phyloP scores from a whole-genome alignment of 2,888 invertebrate genomes.

The Athetis lepigone region DNA sequence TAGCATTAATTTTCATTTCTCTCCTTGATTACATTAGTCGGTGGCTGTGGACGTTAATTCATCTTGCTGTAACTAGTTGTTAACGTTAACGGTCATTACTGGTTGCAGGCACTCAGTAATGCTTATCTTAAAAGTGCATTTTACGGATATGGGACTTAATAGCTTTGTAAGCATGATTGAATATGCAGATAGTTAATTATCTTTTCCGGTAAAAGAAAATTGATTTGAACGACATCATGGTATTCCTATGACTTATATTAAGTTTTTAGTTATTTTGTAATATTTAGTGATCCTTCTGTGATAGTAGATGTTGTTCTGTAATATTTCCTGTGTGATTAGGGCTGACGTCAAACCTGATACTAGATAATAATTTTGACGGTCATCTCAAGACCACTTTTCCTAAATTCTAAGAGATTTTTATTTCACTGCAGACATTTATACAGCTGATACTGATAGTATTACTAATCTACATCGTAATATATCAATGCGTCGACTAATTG shows the following conservation, averaged over 20 bases:
- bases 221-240: neutral
- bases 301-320: too few species aligned
- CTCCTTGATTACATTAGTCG: constrained; percentile 23
- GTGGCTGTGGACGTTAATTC: constrained; percentile 21
- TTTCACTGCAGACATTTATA: neutral
- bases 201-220: constrained; percentile 1
- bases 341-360: too few species aligned
- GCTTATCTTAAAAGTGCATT: constrained; percentile 10
- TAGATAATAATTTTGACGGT: too few species aligned
- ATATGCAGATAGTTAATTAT: constrained; percentile 23
- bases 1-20: constrained; percentile 49
- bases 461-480: constrained; percentile 29
- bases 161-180: constrained; percentile 5
- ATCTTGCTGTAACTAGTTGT: constrained; percentile 18
- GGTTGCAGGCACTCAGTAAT: constrained; percentile 5
- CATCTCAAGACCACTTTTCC: too few species aligned
- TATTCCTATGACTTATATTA: neutral
- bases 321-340: too few species aligned
- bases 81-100: constrained; percentile 25
- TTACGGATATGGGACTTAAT: constrained; percentile 8
- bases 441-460: constrained; percentile 10
- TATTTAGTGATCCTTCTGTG: too few species aligned
- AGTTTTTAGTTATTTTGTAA: too few species aligned
- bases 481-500: constrained; percentile 66
- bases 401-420: too few species aligned